phyloP scores from a whole-genome alignment of 1,140 invertebrate genomes.

The Brachionus calyciflorus region DNA sequence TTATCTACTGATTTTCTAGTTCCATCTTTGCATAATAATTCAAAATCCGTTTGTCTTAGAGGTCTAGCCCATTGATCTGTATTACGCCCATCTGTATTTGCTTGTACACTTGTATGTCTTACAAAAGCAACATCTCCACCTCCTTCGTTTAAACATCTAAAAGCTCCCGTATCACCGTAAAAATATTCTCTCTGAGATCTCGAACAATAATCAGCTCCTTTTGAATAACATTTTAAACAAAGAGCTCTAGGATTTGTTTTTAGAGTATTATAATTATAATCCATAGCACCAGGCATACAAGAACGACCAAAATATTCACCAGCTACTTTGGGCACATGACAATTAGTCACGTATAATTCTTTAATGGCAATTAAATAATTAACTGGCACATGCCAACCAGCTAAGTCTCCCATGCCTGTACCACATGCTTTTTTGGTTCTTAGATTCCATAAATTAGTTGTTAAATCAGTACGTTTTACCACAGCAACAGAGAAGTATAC shows the following conservation, averaged over 20 bases:
- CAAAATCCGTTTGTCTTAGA: slow-evolving; percentile 82
- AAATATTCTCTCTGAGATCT: slow-evolving; percentile 82
- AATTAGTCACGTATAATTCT: slow-evolving; percentile 85
- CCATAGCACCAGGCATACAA: slow-evolving; percentile 82
- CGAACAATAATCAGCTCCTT: slow-evolving; percentile 75
- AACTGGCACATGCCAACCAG: slow-evolving; percentile 90
- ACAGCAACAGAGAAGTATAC: slow-evolving; percentile 59
- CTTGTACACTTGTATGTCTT: slow-evolving; percentile 83
- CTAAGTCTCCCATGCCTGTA: slow-evolving; percentile 82
- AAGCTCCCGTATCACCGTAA: slow-evolving; percentile 81
- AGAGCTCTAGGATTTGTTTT: slow-evolving; percentile 78
- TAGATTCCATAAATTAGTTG: slow-evolving; percentile 56
- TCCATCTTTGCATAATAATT: slow-evolving; percentile 87
- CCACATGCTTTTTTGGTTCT: slow-evolving; percentile 72
- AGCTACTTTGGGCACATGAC: slow-evolving; percentile 80
- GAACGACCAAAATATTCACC: slow-evolving; percentile 83
- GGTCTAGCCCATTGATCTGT: slow-evolving; percentile 86
- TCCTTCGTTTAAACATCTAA: slow-evolving; percentile 87
- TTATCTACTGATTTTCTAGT: slow-evolving; percentile 69
- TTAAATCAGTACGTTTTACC: slow-evolving; percentile 57
- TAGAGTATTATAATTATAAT: slow-evolving; percentile 73
- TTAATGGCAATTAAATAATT: slow-evolving; percentile 87
- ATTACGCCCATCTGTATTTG: slow-evolving; percentile 84
- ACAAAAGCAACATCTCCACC: slow-evolving; percentile 92
- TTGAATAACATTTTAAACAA: slow-evolving; percentile 87